These are phyloP conservation scores for Catalaphyllia jardinei DNA, from an alignment of 64 coral and sea anemone species.

Conservation along the genomic window DNA sequence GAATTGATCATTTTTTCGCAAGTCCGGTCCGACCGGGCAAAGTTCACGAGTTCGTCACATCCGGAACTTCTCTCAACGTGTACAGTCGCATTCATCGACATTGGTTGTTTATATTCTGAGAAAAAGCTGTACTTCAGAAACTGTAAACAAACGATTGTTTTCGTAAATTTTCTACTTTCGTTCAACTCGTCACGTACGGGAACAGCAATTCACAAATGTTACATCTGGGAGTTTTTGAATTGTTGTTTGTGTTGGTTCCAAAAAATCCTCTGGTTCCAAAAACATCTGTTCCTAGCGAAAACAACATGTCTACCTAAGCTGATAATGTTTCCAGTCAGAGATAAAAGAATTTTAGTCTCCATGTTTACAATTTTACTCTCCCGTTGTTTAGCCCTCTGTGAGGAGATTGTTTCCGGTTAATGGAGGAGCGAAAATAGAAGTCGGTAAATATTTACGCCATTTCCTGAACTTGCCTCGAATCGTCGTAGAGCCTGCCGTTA, in stretches of 20 bases:
- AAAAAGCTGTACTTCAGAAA: neutral
- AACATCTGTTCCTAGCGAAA: neutral
- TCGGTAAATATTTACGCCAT: neutral
- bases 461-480: neutral
- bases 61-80: neutral
- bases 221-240: too few species aligned
- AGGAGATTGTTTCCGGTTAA: neutral
- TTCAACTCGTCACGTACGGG: too few species aligned
- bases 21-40: too few species aligned
- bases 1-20: too few species aligned
- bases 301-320: neutral
- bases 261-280: too few species aligned
- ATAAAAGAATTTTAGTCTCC: neutral
- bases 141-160: neutral
- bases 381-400: neutral
- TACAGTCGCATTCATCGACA: neutral
- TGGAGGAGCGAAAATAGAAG: neutral
- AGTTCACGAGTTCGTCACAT: too few species aligned
- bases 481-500: neutral
- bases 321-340: neutral
- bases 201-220: too few species aligned
- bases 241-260: too few species aligned
- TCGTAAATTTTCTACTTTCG: neutral
- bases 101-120: neutral
- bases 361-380: neutral